Evolutionary conservation across 2,113 vertebrate genomes (phyloP).

Genomic region (Siphamia tubifer): DNA sequence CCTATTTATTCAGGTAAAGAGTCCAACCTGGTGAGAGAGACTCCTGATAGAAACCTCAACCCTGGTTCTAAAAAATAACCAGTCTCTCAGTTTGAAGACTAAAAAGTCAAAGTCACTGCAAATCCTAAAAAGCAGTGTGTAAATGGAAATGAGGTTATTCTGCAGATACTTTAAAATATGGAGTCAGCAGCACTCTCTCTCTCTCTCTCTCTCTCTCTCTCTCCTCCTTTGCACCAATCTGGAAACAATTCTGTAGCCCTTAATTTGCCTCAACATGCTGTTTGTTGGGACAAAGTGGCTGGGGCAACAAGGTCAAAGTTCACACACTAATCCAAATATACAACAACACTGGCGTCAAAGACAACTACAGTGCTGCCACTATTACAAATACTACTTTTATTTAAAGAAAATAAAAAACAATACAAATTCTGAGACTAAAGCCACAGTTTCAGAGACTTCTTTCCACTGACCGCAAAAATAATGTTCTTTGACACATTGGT

Average conservation of each 20-base stretch:
- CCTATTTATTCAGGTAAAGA: neutral
- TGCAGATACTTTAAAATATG: neutral
- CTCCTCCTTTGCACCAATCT: neutral
- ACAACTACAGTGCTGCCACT: too few relatives aligned
- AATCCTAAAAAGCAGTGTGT: too few relatives aligned
- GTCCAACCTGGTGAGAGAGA: too few relatives aligned
- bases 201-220: too few relatives aligned
- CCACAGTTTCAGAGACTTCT: too few relatives aligned
- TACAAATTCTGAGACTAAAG: too few relatives aligned
- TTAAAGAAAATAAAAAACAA: too few relatives aligned
- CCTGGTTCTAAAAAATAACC: neutral
- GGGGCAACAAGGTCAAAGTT: constrained; percentile 1
- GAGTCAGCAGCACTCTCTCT: neutral
- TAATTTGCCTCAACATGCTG: constrained; percentile 7
- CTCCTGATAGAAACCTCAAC: neutral
- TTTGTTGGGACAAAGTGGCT: neutral
- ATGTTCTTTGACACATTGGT: too few relatives aligned
- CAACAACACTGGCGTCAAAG: too few relatives aligned
- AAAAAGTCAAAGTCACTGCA: neutral
- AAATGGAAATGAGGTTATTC: neutral
- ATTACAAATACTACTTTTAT: too few relatives aligned
- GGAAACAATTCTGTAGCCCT: constrained; percentile 20
- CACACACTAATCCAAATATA: constrained; percentile 4
- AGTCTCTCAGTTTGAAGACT: neutral
- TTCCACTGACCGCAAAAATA: too few relatives aligned